Evolutionary conservation across 2,888 invertebrate species (phyloP), one percentile per base, ranked within the genome.

Genomic region (Dusona sp.): DNA sequence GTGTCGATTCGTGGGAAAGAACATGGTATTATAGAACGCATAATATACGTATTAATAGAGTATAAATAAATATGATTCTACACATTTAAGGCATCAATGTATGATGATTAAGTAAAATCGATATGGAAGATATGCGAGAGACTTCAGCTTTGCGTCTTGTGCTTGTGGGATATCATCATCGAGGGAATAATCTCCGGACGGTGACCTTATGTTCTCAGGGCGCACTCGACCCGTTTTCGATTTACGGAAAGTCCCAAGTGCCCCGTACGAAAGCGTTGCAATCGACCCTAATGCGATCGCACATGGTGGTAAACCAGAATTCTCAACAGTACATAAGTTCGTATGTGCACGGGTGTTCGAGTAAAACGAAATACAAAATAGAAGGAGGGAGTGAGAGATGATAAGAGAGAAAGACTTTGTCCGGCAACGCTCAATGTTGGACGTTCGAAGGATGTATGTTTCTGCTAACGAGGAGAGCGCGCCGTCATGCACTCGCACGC

Each of bases 401-500:
- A 25, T n/a, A 70, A 82, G 75, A 74, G 79, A 80, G 77, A 82
- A 45, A 87, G 86, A 75, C 83, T 88, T 88, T 87, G 89, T 88
- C 87, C 83, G 72, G 84, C 79, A 81, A 73, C 80, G 70, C 61
- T 61, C 61, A 61, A 61, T 36, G 77, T 78, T 83, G 83, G 83
- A 85, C 84, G 79, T 82, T 85, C 79, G 84, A 88, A 87, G 84
- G 88, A 89, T 89, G 88, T 89, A 89, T 89, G 88, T 88, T 87
- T 87, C 88, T 88, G 78, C 89, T 89, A 89, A 89, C 87, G 88
- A 89, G 88, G 85, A 88, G 87, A 85, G 84, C 86, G 84, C 85
- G 87, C 75, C 85, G 29, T 75, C 79, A 80, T 78, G 65, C 70
- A 45, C 84, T 65, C 83, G 70, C 84, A 79, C 81, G 81, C 80